These are phyloP conservation scores for Strix occidentalis DNA, from an alignment of 2,797 vertebrate genomes.

Conservation along the genomic window DNA sequence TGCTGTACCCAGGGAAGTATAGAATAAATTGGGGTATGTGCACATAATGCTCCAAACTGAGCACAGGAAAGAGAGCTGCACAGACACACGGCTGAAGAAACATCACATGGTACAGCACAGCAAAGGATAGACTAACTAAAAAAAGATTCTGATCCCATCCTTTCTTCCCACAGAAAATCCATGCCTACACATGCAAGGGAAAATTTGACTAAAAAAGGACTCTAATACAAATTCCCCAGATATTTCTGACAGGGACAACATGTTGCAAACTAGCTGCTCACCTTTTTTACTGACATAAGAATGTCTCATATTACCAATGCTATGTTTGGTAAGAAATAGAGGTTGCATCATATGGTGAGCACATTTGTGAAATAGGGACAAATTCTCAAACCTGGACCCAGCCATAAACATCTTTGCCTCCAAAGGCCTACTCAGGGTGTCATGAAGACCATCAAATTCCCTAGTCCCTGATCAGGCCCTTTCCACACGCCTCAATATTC, in stretches of 20 bases:
- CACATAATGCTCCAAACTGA: not conserved
- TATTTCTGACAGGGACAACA: not conserved
- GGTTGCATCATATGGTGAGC: not conserved
- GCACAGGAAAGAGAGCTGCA: not conserved
- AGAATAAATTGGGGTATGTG: not conserved
- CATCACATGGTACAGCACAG: not conserved
- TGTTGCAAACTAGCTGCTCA: not conserved
- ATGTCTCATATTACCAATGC: not conserved
- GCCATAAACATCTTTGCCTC: not conserved
- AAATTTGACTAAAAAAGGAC: not conserved
- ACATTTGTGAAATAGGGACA: not conserved
- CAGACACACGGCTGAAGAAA: not conserved
- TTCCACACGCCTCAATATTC: not conserved
- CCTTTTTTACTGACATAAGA: not conserved
- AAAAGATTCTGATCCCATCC: not conserved
- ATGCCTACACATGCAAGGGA: not conserved
- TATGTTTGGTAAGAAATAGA: not conserved
- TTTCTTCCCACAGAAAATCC: not conserved
- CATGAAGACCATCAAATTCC: not conserved
- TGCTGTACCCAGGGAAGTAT: not conserved
- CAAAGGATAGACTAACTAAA: not conserved
- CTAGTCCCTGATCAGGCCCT: rapidly evolving
- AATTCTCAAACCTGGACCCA: not conserved
- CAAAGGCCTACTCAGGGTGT: not conserved
- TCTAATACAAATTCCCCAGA: not conserved